phyloP scores from a whole-genome alignment of 2,888 invertebrate genomes.

The Griposia aprilina region DNA sequence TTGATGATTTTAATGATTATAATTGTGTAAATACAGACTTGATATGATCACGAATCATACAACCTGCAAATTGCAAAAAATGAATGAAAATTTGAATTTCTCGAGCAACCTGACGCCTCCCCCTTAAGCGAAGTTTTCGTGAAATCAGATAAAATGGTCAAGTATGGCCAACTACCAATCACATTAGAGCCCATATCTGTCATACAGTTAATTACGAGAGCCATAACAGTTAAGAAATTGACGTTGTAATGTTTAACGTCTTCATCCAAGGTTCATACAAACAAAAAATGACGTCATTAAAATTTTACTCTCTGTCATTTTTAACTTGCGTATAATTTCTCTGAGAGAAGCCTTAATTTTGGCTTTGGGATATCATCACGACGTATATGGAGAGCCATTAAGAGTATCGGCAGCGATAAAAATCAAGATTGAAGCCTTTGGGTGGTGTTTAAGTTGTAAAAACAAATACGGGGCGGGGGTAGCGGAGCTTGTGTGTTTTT shows the following conservation, averaged over 20 bases:
- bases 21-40: too few relatives aligned
- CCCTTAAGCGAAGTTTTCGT: conserved; percentile 70
- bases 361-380: conserved; percentile 67
- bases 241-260: conserved; percentile 77
- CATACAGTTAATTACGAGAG: conserved; percentile 75
- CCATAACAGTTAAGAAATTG: conserved; percentile 75
- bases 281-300: conserved; percentile 68
- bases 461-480: conserved; percentile 76
- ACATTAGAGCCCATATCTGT: conserved; percentile 79
- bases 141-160: conserved; percentile 70
- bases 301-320: conserved; percentile 65
- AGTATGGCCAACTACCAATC: conserved; percentile 71
- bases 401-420: conserved; percentile 80
- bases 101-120: too few relatives aligned
- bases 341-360: conserved; percentile 65
- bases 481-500: conserved; percentile 56
- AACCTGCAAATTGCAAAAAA: too few relatives aligned
- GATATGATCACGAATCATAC: too few relatives aligned
- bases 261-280: conserved; percentile 82
- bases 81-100: too few relatives aligned
- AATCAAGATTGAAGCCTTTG: conserved; percentile 74
- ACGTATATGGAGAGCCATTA: conserved; percentile 81
- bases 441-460: conserved; percentile 74
- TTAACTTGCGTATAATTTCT: conserved; percentile 73
- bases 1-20: too few relatives aligned